Conservation (phyloP, 1,140 invertebrate species). For the Neodiprion fabricii region DNA sequence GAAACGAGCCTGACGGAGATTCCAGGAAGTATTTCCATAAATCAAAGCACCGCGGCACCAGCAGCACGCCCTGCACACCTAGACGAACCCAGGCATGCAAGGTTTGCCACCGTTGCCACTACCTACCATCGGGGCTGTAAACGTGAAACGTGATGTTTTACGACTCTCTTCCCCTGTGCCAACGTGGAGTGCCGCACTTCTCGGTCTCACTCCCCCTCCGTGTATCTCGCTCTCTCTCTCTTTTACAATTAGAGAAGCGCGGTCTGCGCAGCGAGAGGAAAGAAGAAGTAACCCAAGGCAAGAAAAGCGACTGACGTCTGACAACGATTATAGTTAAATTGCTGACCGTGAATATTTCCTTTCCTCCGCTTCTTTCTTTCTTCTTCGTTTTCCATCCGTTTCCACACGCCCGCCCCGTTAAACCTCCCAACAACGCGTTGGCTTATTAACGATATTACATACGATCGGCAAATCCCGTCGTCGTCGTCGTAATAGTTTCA, state of each 20-base stretch:
- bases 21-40: conserved; percentile 4
- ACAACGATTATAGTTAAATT: neutral
- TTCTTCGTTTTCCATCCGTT: too few species aligned
- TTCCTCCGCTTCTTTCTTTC: too few species aligned
- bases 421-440: too few species aligned
- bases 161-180: neutral
- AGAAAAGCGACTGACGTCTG: neutral
- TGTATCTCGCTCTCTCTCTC: conserved; percentile 13
- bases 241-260: conserved; percentile 8
- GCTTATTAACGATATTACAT: too few species aligned
- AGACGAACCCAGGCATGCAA: neutral
- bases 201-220: conserved; percentile 8
- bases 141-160: conserved; percentile 1
- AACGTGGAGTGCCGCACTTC: neutral
- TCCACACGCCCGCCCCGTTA: too few species aligned
- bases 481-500: neutral
- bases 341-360: too few species aligned
- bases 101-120: neutral
- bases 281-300: neutral
- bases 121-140: neutral
- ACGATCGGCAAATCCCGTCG: neutral
- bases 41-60: neutral
- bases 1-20: neutral
- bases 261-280: neutral
- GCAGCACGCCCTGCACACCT: neutral